Evolutionary conservation across 2,113 vertebrate species (phyloP).

Genomic region (Crotalus viridis): DNA sequence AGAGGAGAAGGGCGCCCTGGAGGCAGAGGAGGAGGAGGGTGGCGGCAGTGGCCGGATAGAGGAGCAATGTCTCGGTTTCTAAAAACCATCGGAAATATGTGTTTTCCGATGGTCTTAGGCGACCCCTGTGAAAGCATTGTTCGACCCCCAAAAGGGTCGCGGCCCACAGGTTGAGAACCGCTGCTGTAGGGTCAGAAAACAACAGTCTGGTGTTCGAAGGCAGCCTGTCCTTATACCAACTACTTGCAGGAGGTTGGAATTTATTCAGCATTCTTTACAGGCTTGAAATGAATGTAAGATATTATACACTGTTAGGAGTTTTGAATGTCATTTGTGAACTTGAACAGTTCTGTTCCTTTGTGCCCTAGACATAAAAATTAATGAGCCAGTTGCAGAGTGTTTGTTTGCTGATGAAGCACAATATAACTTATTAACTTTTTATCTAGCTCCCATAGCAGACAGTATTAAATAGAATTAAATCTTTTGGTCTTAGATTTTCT

Average conservation of each 20-base stretch:
- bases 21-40: too few species aligned
- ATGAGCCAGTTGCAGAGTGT: constrained; percentile 27
- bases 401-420: constrained; percentile 40
- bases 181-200: too few species aligned
- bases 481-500: constrained; percentile 5
- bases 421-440: constrained; percentile 41
- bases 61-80: too few species aligned
- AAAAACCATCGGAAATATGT: too few species aligned
- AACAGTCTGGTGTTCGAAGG: too few species aligned
- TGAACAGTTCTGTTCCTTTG: constrained; percentile 32
- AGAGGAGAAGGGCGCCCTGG: too few species aligned
- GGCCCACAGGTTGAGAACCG: too few species aligned
- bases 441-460: constrained; percentile 10
- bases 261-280: background rate
- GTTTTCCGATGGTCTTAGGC: too few species aligned
- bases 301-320: constrained; percentile 12
- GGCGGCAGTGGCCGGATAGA: too few species aligned
- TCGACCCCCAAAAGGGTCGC: too few species aligned
- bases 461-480: constrained; percentile 24
- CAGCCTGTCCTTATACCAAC: background rate
- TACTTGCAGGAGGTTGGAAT: background rate
- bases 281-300: background rate
- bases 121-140: too few species aligned
- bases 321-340: constrained; percentile 37
- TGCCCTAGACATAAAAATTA: constrained; percentile 36